phyloP scores from a whole-genome alignment of 92 coral and sea anemone genomes.

The Hydrozoanthus gracilis region DNA sequence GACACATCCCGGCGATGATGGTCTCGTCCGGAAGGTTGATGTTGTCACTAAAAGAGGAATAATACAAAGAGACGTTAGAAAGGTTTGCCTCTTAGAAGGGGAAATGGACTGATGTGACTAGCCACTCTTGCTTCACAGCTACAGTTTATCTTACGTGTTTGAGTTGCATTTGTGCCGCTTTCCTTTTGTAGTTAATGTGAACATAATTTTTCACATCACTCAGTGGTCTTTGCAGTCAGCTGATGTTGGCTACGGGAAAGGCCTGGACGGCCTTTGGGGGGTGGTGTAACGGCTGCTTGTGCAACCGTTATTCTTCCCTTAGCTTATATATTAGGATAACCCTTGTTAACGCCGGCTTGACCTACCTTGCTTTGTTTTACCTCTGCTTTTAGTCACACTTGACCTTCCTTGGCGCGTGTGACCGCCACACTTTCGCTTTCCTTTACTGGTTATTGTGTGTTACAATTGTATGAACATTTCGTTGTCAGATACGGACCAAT shows the following conservation, averaged over 20 bases:
- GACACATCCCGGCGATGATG: background rate
- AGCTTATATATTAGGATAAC: background rate
- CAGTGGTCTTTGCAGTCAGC: background rate
- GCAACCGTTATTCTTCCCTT: background rate
- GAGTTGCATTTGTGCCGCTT: background rate
- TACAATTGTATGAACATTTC: background rate
- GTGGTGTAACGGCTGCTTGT: background rate
- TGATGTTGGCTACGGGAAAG: background rate
- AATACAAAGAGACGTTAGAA: background rate
- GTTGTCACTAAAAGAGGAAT: background rate
- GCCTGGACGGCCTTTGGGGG: slow-evolving; percentile 14
- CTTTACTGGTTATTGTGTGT: too few species aligned
- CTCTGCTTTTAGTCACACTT: background rate
- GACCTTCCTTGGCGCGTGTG: slow-evolving; percentile 10
- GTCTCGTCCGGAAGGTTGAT: background rate
- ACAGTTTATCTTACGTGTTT: background rate
- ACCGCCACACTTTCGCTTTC: too few species aligned
- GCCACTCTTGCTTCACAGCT: background rate
- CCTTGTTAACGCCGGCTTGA: background rate
- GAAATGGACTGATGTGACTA: background rate
- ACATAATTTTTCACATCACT: too few species aligned
- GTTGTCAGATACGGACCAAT: background rate
- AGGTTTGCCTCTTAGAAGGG: background rate
- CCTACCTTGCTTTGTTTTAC: background rate
- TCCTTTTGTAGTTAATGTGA: too few species aligned